phyloP scores from a whole-genome alignment of 2,888 invertebrate genomes.

The Diarsia brunnea region DNA sequence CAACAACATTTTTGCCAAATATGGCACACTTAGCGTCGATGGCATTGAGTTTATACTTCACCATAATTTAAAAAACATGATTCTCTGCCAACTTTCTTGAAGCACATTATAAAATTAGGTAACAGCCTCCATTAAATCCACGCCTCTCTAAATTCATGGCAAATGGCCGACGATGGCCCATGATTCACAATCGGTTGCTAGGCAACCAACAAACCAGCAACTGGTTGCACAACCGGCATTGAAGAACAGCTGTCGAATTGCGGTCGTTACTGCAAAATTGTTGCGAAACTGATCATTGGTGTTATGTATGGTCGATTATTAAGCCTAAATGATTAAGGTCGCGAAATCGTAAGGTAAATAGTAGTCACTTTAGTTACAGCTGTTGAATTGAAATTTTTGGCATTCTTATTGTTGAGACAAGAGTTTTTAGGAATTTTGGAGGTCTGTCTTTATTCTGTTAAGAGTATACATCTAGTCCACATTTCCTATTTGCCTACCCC shows the following conservation, averaged over 20 bases:
- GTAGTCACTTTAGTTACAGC: neutral
- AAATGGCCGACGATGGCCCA: conserved; percentile 42
- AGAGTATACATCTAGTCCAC: no score
- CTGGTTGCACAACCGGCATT: conserved; percentile 59
- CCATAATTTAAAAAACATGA: neutral
- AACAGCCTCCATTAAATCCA: conserved; percentile 16
- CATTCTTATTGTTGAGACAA: neutral
- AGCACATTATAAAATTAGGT: conserved; percentile 13
- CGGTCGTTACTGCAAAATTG: conserved; percentile 51
- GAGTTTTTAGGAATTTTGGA: neutral
- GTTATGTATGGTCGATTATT: conserved; percentile 19
- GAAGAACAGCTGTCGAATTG: conserved; percentile 57
- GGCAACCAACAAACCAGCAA: conserved; percentile 41
- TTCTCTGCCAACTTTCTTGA: neutral
- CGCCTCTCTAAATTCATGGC: conserved; percentile 53
- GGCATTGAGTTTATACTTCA: neutral
- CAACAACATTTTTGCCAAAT: neutral
- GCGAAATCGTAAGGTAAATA: neutral
- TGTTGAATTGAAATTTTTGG: neutral
- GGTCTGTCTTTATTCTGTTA: no score
- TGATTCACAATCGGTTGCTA: conserved; percentile 52
- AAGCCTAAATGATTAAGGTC: conserved; percentile 5
- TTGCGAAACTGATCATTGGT: conserved; percentile 51
- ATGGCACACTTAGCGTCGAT: neutral
- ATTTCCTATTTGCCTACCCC: no score